A percentile compares a stretch with the other conserved stretches of the same genome.
Evolutionary conservation across 1,140 invertebrate species (phyloP).

Genomic region (Drosophila mojavensis): DNA sequence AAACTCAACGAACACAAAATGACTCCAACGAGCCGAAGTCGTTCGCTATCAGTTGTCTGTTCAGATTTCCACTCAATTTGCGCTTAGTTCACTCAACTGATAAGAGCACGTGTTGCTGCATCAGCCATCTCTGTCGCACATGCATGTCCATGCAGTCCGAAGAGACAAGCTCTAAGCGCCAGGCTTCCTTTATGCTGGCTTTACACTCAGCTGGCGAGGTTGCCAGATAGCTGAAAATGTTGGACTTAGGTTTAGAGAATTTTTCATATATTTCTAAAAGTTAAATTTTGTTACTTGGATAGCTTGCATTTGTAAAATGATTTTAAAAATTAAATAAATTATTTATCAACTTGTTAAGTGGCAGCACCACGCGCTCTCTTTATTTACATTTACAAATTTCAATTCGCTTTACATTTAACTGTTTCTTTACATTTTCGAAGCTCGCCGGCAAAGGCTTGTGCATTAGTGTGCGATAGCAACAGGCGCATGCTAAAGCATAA

Average conservation of each 20-base stretch:
- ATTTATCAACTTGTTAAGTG: too few species aligned
- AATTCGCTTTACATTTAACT: not conserved
- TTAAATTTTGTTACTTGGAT: too few species aligned
- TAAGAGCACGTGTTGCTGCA: slow-evolving; percentile 79
- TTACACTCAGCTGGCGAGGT: not conserved
- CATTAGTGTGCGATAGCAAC: slow-evolving; percentile 26
- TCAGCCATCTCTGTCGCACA: slow-evolving; percentile 51
- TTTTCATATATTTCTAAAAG: not conserved
- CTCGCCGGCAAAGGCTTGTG: not conserved
- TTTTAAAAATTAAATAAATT: too few species aligned
- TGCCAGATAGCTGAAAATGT: not conserved
- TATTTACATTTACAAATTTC: too few species aligned
- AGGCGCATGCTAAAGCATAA: not conserved
- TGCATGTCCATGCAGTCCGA: not conserved
- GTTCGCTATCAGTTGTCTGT: slow-evolving; percentile 32
- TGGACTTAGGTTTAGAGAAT: not conserved
- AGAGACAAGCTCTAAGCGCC: slow-evolving; percentile 1
- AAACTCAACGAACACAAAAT: slow-evolving; percentile 8
- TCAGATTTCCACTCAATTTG: slow-evolving; percentile 27
- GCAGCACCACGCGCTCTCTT: too few species aligned
- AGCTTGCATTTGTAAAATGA: too few species aligned
- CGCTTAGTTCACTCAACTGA: slow-evolving; percentile 54
- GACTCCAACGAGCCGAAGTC: slow-evolving; percentile 8
- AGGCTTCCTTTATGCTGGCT: not conserved
- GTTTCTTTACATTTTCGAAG: slow-evolving; percentile 1